These are phyloP conservation scores for Synaphobranchus kaupii DNA, from an alignment of 2,797 vertebrate genomes.

Conservation along the genomic window DNA sequence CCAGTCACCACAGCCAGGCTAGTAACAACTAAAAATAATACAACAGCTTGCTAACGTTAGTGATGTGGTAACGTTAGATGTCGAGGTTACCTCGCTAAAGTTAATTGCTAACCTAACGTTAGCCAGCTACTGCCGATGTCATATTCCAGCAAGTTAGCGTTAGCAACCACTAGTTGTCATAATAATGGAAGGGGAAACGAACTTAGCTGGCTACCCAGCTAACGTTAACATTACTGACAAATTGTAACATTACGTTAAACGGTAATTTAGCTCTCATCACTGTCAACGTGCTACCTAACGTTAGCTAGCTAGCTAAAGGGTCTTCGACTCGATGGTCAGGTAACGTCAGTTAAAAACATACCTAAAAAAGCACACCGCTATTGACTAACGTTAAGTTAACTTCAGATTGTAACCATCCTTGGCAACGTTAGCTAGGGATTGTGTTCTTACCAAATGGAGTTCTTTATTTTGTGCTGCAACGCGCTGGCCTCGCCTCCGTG, in stretches of 20 bases:
- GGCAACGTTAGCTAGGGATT: not conserved
- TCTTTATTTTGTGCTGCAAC: conserved; percentile 92
- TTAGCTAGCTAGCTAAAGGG: not conserved
- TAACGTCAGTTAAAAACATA: not conserved
- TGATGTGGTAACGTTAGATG: not conserved
- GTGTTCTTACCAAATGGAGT: conserved; percentile 91
- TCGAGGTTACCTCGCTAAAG: not conserved
- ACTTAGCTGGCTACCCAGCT: not conserved
- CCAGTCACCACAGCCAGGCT: not conserved
- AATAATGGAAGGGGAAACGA: not conserved
- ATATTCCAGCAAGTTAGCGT: not conserved
- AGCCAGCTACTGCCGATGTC: not conserved
- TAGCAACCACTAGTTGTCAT: not conserved
- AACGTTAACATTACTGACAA: too few species aligned
- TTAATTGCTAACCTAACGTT: not conserved
- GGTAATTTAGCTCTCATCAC: not conserved
- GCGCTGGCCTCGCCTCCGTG: conserved; percentile 85
- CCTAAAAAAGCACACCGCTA: not conserved
- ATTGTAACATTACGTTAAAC: too few species aligned
- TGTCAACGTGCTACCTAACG: not conserved
- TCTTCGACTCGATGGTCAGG: not conserved
- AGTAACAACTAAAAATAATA: not conserved
- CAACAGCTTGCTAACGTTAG: not conserved
- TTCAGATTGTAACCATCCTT: not conserved
- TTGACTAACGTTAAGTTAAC: not conserved